Conservation (phyloP, 2,113 vertebrate genomes). For the Platichthys stellatus region DNA sequence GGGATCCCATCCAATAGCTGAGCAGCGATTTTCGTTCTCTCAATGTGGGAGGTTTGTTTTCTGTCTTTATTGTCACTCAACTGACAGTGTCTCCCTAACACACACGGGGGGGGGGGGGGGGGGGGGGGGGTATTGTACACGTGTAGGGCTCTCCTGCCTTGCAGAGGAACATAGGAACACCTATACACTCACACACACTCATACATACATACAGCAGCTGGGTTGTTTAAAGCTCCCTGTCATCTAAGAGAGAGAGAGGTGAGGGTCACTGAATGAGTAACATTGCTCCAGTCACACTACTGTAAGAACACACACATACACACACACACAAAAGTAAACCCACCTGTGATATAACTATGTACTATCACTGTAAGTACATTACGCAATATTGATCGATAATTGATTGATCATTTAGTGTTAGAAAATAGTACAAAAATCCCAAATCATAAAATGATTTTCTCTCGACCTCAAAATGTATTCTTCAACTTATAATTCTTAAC, state of each 20-base stretch:
- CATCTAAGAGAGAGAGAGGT: conserved; percentile 79
- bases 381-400: too few species aligned
- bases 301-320: conserved; percentile 75
- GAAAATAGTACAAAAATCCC: too few species aligned
- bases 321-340: conserved; percentile 36
- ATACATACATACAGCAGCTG: conserved; percentile 71
- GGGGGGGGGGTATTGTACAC: conserved; percentile 54
- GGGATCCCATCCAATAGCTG: conserved; percentile 26
- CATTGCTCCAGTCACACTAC: conserved; percentile 83
- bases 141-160: conserved; percentile 37
- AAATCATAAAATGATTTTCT: too few species aligned
- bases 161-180: conserved; percentile 23
- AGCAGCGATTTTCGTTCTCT: conserved; percentile 32
- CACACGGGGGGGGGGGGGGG: conserved; percentile 35
- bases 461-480: too few species aligned
- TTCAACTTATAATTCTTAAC: too few species aligned
- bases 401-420: too few species aligned
- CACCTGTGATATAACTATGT: not conserved
- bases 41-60: conserved; percentile 55
- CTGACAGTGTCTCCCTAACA: conserved; percentile 61
- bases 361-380: too few species aligned
- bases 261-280: conserved; percentile 86
- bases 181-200: conserved; percentile 36
- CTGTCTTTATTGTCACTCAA: conserved; percentile 32
- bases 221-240: conserved; percentile 86